Base-by-base conservation (phyloP, 2,888 invertebrate species). In the Nephrocerus scutellatus region DNA sequence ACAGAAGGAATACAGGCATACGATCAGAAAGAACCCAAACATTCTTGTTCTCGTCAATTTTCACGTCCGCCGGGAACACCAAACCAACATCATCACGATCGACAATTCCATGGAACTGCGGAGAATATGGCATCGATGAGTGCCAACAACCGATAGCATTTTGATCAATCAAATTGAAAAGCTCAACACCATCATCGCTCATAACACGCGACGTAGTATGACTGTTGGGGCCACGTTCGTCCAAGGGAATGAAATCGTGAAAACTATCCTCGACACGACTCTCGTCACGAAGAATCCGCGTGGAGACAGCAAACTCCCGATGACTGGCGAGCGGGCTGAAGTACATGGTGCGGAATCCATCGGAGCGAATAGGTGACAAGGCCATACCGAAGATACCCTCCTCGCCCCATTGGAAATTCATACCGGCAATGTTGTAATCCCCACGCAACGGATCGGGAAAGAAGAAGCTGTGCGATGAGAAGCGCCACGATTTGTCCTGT, bases 121-220 rank as follows among this genome's bases (percentile, higher is more conserved):
- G 74, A 13, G 74, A 70, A 50, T 80, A 80, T 0, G 81, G 79
- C 41, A 77, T 68, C 8, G 73, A 71, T 0, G 79, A 77, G 52
- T 82, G 82, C 86, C 88, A 88, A 59, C 88, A 89, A 3, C 86
- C 88, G 6, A 89, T 73, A 1, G 83, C 82, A 55, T 88, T 88
- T 58, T 80, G 82, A 60, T 86, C 86, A 41, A 89, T 77, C 48
- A 88, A 70, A 63, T 79, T 83, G 63, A 79, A 87, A 40, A 86
- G 74, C 64, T 86, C 79, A 2, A 88, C 64, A 3, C 87, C 88
- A 40, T 75, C 73, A 2, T 82, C 79, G 52, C 82, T 81, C 75
- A 85, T 80, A 4, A 84, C 76, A 49, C 81, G 78, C 0, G 86
- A 67, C 0, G 85, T 85, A 0, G 82, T 80, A 53, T 86, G 85